Evolutionary conservation across 2,113 vertebrate genomes (phyloP), one percentile per base, ranked within the genome.

Genomic region (Grammomys surdaster): DNA sequence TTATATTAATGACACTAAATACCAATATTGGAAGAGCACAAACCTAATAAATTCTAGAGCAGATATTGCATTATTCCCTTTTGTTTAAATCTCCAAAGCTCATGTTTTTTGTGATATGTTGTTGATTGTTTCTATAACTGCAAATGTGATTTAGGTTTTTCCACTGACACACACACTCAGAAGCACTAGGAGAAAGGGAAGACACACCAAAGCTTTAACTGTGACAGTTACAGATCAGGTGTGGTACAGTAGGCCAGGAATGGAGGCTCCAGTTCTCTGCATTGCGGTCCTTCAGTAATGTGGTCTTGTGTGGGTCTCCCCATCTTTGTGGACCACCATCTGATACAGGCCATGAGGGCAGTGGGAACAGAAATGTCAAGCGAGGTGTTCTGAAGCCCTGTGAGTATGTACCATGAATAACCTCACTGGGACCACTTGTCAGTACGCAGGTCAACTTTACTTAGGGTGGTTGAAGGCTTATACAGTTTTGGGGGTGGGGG

Each of bases 111-210:
- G 58, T 46, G 82, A 16, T 48, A 46, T 67, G 24, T 43, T n/a
- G 22, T 63, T 63, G 24, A 84, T 28, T 43, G 24, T 43, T 43
- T 60, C 40, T 46, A 46, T 31, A 46, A 65, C 16, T 46, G 13
- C n/a, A 31, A 46, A 20, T 28, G 8, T 65, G 40, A 60, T 60
- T 40, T 40, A 40, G 36, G 5, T 33, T 85, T 26, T 16, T 84
- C 56, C 72, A 84, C 54, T 89, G 43, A 96, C 51, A 93, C 33
- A 82, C 84, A 93, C n/a, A 82, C 84, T 95, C 84, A 94, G 17
- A 87, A 73, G 26, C 54, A 16, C 22, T 24, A 78, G 10, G 9
- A 86, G 20, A 33, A 60, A 91, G 11, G 36, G 56, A 94, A 93
- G 40, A 13, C 70, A 14, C 5, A 20, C 3, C 5, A 69, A 46